Base-by-base conservation (phyloP, 2,797 vertebrate species). In the Pangasius krempfi region DNA sequence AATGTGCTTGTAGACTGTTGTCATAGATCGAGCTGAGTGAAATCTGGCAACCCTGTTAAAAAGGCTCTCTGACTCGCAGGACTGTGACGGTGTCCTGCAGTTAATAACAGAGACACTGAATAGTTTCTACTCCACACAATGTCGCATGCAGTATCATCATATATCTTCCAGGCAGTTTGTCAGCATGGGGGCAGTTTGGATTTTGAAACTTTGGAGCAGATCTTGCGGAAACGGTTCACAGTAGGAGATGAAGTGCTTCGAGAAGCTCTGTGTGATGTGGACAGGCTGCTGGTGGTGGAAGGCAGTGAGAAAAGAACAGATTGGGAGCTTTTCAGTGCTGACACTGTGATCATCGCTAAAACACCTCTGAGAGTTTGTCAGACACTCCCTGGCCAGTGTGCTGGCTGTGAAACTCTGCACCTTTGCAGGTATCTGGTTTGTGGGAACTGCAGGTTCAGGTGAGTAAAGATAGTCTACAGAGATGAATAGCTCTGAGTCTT, bases 341-440 rank as follows among this genome's bases (percentile, higher is more conserved):
- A 94, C 2, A 94, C 91, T 66, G 68, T 94, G 33, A 16, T 97
- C 0, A 91, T 95, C 58, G 94, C 95, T 3, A 96, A 95, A 90
- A 96, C 94, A 1, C 47, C 86, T 0, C 85, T 97, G 85, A 94
- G 98, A 76, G 82, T 99, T 58, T 98, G 98, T 82, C 94, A 92
- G 89, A 93, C 66, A 0, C 94, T 87, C 58, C 8, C 89, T 0
- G 93, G 91, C 2, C 86, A 90, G 9, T 96, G 95, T 89, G 0
- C 0, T 0, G 64, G 0, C 0, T 99, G 98, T 89, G 91, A 93
- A 0, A 85, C 90, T 1, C 92, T 99, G 73, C 98, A 99, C 87
- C 86, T 99, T 87, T 99, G 98, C 94, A 96, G 93, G 89, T 98
- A 94, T 88, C 93, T 94, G 73, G 90, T 98, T 1, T 96, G 93